phyloP scores from a whole-genome alignment of 53 echinoderm and acorn worm species.

The Pentamera pediparva region DNA sequence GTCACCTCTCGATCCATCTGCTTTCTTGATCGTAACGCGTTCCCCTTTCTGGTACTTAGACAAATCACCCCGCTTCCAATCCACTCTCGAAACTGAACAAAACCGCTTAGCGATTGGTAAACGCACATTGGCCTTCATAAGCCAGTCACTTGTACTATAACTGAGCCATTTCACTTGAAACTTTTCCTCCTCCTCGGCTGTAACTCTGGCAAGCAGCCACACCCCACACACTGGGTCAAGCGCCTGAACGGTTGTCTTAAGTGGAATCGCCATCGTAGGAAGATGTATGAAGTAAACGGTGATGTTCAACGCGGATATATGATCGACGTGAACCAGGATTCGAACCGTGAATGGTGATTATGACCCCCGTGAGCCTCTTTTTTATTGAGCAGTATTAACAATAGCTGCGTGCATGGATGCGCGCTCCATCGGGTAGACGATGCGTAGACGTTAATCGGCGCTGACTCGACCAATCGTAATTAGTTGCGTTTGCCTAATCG shows the following conservation, averaged over 20 bases:
- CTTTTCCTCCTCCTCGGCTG: background rate
- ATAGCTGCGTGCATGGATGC: too few relatives aligned
- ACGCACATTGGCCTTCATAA: background rate
- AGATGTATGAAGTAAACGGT: too few relatives aligned
- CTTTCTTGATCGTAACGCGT: background rate
- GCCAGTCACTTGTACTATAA: background rate
- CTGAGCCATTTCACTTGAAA: background rate
- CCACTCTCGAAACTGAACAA: background rate
- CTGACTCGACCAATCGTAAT: too few relatives aligned
- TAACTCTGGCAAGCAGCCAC: background rate
- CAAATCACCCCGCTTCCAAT: background rate
- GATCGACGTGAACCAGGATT: too few relatives aligned
- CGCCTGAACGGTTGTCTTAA: background rate
- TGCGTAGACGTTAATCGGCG: too few relatives aligned
- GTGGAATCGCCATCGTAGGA: too few relatives aligned
- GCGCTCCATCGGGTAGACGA: too few relatives aligned
- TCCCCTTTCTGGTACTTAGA: background rate
- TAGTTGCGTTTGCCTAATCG: too few relatives aligned
- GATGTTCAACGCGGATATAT: too few relatives aligned
- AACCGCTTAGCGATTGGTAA: background rate
- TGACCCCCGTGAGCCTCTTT: too few relatives aligned
- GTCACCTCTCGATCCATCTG: background rate
- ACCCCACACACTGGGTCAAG: conserved; percentile 6
- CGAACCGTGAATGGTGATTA: too few relatives aligned
- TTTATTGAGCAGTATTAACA: too few relatives aligned